Evolutionary conservation across 2,797 vertebrate genomes (phyloP), one percentile per base, ranked within the genome.

Genomic region (Microctenopoma stevenorrisi): DNA sequence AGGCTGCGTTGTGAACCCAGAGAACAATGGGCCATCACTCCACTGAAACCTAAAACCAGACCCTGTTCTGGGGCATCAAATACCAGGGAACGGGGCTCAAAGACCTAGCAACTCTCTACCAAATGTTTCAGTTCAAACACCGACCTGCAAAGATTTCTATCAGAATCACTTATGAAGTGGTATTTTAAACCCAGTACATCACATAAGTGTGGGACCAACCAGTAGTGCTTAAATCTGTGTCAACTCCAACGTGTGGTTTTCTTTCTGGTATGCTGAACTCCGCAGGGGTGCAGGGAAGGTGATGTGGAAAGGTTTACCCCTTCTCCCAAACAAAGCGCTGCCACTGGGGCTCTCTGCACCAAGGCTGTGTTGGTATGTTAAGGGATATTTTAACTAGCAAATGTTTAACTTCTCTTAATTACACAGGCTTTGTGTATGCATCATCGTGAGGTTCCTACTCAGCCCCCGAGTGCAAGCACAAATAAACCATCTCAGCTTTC

Each of bases 381-480:
- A 76, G 28, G 65, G 79, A 83, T 81, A 66, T 82, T 84, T 88
- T 70, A 78, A 77, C 87, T 68, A 72, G 86, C 68, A 73, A 92
- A 91, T 89, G 85, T 89, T 90, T 86, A 87, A 89, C 86, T 83
- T 79, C 81, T 63, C 71, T 82, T 83, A 57, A 76, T 87, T 82
- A 78, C 61, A 26, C 54, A 12, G 68, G 47, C 86, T 86, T 74
- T 86, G 76, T 72, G 67, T 74, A 3, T 47, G 64, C 47, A 48
- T 81, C 52, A 64, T 54, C 64, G 64, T 53, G 28, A 38, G 53
- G 56, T 81, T 84, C 81, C 75, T 63, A 68, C 68, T 78, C 74
- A 55, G 69, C 46, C 58, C 66, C n/a, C 46, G 38, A 72, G 58
- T 46, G 50, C 53, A 46, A n/a, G 40, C 49, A 65, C 75, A 76